A percentile compares a stretch with the other conserved stretches of the same genome.
Evolutionary conservation across 2,797 vertebrate genomes (phyloP).

Genomic region (Hydrophis major): DNA sequence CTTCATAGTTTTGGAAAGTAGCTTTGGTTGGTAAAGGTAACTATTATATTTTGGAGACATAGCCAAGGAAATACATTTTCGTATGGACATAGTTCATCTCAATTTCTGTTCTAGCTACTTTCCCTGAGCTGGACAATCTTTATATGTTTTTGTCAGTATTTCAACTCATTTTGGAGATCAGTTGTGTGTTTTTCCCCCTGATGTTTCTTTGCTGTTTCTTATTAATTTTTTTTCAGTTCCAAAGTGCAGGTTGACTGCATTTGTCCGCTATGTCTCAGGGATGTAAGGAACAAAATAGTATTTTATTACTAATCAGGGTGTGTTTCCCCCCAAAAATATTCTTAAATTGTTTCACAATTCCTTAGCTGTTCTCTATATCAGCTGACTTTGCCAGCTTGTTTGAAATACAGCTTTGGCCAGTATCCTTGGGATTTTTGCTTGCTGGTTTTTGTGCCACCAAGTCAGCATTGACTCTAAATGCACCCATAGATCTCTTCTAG

Average conservation of each 20-base stretch:
- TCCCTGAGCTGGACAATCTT: not conserved
- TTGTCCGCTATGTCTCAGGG: not conserved
- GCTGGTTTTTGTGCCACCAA: not conserved
- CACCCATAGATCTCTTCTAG: not conserved
- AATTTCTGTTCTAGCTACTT: not conserved
- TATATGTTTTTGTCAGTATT: not conserved
- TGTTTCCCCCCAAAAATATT: not conserved
- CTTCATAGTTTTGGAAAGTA: not conserved
- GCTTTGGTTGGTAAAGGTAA: not conserved
- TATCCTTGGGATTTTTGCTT: not conserved
- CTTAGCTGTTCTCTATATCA: not conserved
- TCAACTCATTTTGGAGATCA: not conserved
- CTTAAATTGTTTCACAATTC: not conserved
- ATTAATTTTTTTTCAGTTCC: not conserved
- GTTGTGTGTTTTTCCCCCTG: not conserved
- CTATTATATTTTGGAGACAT: not conserved
- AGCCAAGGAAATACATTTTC: too few relatives aligned
- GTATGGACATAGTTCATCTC: too few relatives aligned
- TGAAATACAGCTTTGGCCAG: not conserved
- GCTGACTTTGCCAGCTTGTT: not conserved
- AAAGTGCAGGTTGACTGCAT: not conserved
- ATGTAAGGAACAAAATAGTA: not conserved
- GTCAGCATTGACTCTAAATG: not conserved
- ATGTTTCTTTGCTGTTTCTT: not conserved
- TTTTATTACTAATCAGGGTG: not conserved